A percentile compares a stretch with the other conserved stretches of the same genome.
phyloP scores from a whole-genome alignment of 1,140 invertebrate species.

The Pseudachorutes palmiensis region DNA sequence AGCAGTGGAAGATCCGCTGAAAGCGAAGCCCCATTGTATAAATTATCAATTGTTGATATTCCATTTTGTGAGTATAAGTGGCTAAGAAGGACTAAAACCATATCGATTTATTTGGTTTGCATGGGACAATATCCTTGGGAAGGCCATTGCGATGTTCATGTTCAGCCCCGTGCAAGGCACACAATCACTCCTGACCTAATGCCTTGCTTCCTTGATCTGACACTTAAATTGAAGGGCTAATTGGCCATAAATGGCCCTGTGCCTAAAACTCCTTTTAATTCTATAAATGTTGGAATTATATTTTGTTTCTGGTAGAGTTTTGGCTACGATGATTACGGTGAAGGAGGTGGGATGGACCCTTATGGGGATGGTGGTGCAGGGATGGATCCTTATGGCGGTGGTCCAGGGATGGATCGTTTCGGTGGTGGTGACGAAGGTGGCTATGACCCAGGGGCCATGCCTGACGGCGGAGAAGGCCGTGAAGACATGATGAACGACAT shows the following conservation, averaged over 20 bases:
- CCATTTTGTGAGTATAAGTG: too few species aligned
- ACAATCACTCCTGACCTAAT: neutral
- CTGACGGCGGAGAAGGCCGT: neutral
- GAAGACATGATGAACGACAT: slow-evolving; percentile 4
- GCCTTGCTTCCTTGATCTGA: neutral
- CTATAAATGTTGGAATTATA: neutral
- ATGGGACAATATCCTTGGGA: neutral
- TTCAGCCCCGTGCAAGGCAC: slow-evolving; percentile 10
- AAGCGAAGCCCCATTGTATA: too few species aligned
- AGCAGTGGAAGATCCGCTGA: too few species aligned
- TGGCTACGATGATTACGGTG: neutral
- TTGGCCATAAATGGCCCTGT: neutral
- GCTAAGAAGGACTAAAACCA: too few species aligned
- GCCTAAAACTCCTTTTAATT: neutral
- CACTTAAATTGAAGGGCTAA: neutral
- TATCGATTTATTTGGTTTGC: too few species aligned
- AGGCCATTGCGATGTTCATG: neutral
- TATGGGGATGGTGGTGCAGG: too few species aligned
- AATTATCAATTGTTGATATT: too few species aligned
- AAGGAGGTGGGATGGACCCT: neutral
- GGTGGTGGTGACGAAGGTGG: neutral
- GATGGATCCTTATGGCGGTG: neutral
- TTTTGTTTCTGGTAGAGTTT: neutral
- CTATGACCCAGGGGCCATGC: neutral
- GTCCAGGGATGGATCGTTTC: neutral